Evolutionary conservation across 2,113 vertebrate species (phyloP).

Genomic region (Speoplatyrhinus poulsoni): DNA sequence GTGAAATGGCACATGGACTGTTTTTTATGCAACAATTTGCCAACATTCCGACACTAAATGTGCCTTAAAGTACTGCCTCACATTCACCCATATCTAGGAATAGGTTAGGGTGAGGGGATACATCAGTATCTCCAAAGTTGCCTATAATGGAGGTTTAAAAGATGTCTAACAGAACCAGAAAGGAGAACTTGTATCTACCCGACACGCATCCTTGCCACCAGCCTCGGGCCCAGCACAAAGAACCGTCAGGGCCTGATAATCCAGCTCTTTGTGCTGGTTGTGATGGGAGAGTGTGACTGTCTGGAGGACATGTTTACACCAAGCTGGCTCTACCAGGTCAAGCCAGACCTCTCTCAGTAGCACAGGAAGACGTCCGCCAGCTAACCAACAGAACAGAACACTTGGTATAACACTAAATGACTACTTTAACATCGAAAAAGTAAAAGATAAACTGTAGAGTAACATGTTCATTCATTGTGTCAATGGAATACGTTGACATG

Average conservation of each 20-base stretch:
- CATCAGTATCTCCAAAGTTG: no score
- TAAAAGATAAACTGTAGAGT: not conserved
- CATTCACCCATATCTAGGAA: no score
- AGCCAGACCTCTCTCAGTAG: conserved; percentile 80
- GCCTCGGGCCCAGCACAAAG: conserved; percentile 85
- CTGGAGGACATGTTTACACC: conserved; percentile 76
- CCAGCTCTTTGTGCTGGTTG: not conserved
- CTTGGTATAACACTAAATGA: no score
- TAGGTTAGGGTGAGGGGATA: no score
- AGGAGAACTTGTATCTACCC: conserved; percentile 67
- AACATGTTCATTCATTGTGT: no score
- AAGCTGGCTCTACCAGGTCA: conserved; percentile 76
- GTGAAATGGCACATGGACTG: no score
- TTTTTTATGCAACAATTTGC: no score
- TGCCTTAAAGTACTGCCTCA: no score
- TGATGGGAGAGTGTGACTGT: conserved; percentile 60
- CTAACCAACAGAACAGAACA: not conserved
- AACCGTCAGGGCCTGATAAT: conserved; percentile 65
- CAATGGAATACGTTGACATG: not conserved
- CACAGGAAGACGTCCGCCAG: conserved; percentile 77
- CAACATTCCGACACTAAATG: no score
- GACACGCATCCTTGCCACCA: conserved; percentile 86
- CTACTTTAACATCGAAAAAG: not conserved
- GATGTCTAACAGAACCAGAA: no score
- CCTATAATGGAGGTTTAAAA: no score